Evolutionary conservation across 2,113 vertebrate species (phyloP).

Genomic region (Larimichthys crocea): DNA sequence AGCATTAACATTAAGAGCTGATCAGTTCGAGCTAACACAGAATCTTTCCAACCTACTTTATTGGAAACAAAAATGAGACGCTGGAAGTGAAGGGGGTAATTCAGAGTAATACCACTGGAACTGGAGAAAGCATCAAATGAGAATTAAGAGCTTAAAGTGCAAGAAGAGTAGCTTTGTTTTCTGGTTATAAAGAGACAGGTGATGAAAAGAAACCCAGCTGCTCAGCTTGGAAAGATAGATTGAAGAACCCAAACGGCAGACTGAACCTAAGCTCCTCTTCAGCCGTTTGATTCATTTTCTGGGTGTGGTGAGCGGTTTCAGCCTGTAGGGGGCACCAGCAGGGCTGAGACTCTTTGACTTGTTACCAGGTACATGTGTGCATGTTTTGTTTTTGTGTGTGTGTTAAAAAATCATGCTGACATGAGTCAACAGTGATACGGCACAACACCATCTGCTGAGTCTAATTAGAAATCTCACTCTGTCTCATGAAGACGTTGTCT

Average conservation of each 20-base stretch:
- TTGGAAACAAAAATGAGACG: background rate
- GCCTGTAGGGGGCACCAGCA: background rate
- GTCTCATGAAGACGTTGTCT: constrained; percentile 1
- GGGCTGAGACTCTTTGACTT: background rate
- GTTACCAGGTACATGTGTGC: background rate
- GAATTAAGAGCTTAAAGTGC: background rate
- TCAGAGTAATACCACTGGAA: background rate
- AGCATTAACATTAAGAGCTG: no score
- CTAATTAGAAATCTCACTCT: constrained; percentile 48
- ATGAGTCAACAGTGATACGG: constrained; percentile 8
- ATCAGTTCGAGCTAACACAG: background rate
- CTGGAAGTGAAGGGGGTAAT: background rate
- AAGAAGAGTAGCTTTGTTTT: background rate
- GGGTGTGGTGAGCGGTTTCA: background rate
- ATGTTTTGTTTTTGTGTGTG: background rate
- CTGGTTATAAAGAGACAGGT: background rate
- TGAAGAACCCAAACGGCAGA: background rate
- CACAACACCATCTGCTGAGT: constrained; percentile 57
- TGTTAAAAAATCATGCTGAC: background rate
- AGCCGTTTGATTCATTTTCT: background rate
- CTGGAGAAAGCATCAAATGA: background rate
- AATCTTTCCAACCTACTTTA: background rate
- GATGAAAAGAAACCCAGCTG: background rate
- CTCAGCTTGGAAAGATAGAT: background rate
- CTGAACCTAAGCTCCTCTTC: background rate